Conservation (phyloP, 2,888 invertebrate species). For the Xiphydria camelus region DNA sequence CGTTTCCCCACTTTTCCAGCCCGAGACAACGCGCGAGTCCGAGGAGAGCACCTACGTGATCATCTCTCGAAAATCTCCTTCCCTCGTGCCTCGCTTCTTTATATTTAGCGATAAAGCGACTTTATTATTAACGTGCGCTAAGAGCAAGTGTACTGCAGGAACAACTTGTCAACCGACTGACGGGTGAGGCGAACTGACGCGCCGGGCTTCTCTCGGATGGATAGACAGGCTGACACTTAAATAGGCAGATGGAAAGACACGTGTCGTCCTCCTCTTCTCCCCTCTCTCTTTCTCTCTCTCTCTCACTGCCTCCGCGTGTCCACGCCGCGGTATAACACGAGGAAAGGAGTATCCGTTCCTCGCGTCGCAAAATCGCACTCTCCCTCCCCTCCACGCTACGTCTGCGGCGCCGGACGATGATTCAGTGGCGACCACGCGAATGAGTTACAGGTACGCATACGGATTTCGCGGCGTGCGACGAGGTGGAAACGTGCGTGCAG, state of each 20-base stretch:
- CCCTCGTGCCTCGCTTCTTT: background rate
- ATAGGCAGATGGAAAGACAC: background rate
- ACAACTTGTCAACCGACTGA: constrained; percentile 9
- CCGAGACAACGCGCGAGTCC: too few relatives aligned
- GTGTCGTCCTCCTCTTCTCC: constrained; percentile 13
- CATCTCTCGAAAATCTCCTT: background rate
- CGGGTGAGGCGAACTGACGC: background rate
- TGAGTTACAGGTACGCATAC: too few relatives aligned
- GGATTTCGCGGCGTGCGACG: too few relatives aligned
- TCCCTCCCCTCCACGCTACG: background rate
- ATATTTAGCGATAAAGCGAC: constrained; percentile 2
- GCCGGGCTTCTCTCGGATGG: constrained; percentile 19
- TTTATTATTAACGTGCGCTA: constrained; percentile 1
- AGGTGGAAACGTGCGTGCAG: too few relatives aligned
- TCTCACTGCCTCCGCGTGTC: background rate
- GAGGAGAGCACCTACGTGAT: too few relatives aligned
- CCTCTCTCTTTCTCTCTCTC: constrained; percentile 8
- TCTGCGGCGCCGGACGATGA: too few relatives aligned
- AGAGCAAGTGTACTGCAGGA: constrained; percentile 1
- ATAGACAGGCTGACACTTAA: constrained; percentile 13
- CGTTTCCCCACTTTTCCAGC: too few relatives aligned
- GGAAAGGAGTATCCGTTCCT: too few relatives aligned
- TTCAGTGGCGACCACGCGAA: too few relatives aligned
- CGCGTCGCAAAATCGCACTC: background rate
- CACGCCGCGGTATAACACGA: too few relatives aligned